phyloP scores from a whole-genome alignment of 2,888 invertebrate genomes.

The Gerris lacustris region DNA sequence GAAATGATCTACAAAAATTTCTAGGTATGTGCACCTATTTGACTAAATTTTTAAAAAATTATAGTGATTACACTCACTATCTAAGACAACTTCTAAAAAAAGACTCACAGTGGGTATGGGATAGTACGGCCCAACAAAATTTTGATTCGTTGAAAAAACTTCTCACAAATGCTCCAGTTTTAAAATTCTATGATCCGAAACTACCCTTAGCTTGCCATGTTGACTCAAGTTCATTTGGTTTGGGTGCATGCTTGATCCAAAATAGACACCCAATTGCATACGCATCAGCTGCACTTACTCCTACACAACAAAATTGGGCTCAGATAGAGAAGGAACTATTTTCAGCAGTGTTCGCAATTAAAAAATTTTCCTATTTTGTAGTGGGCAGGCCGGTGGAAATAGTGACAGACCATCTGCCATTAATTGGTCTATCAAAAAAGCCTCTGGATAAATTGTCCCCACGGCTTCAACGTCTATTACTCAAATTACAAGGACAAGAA shows the following conservation, averaged over 20 bases:
- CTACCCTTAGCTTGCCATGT: neutral
- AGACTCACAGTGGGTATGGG: neutral
- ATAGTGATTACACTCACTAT: neutral
- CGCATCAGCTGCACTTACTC: neutral
- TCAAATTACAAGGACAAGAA: neutral
- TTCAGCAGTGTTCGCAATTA: neutral
- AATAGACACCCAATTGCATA: neutral
- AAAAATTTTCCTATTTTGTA: neutral
- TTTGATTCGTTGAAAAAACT: neutral
- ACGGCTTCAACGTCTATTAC: neutral
- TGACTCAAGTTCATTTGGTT: neutral
- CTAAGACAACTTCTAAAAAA: neutral
- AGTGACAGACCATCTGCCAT: neutral
- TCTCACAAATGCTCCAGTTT: neutral
- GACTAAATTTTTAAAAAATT: neutral
- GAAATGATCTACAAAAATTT: constrained; percentile 26
- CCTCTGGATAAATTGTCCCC: neutral
- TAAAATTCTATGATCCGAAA: neutral
- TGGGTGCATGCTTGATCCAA: neutral
- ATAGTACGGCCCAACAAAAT: neutral
- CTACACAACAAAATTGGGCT: neutral
- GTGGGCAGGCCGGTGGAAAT: neutral
- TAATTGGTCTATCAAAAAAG: neutral
- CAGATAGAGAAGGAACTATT: neutral
- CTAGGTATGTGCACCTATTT: constrained; percentile 24